Base-by-base conservation (phyloP, 2,113 vertebrate species). In the Prunella fulvescens region DNA sequence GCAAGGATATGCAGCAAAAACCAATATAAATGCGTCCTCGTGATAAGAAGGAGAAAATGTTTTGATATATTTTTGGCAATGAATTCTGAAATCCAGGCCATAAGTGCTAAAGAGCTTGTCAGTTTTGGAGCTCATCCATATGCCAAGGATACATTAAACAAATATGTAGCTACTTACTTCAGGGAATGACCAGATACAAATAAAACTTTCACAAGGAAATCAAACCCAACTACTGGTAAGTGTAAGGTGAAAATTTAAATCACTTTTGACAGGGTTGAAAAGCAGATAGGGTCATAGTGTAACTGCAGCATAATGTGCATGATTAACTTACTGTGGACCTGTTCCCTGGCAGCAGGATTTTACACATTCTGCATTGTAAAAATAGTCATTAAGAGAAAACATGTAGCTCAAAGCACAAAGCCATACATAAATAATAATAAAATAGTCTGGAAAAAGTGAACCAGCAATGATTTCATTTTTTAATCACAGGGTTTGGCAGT, bases 11-110 rank as follows among this genome's bases (percentile, higher is more conserved):
- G 44, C 22, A 67, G 26, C 47, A 71, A 94, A 91, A 94, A 12
- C 40, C 65, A 67, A 57, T 74, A 47, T 81, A 93, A 88, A 88
- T 78, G 29, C 10, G 22, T 81, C 26, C 62, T 86, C 0, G 0
- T 70, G 72, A 87, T 61, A 95, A 70, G 76, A 69, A 95, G 47
- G 24, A 96, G 70, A 90, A 79, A 92, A 80, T 92, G 70, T 95
- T 96, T 96, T 96, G 92, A 94, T 95, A 69, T 79, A 74, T 87
- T 96, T 96, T 94, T 95, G 92, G 77, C 96, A 94, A 77, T 25
- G 33, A 86, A 76, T 73, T 80, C 50, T 91, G 48, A 96, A 96
- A 96, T 71, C 31, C 64, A 82, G 84, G 73, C 76, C 54, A 60
- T 40, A n/a, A 96, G 77, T 73, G 93, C 81, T 89, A 93, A 97